phyloP scores from a whole-genome alignment of 1,140 invertebrate genomes.

The Octopus sinensis region DNA sequence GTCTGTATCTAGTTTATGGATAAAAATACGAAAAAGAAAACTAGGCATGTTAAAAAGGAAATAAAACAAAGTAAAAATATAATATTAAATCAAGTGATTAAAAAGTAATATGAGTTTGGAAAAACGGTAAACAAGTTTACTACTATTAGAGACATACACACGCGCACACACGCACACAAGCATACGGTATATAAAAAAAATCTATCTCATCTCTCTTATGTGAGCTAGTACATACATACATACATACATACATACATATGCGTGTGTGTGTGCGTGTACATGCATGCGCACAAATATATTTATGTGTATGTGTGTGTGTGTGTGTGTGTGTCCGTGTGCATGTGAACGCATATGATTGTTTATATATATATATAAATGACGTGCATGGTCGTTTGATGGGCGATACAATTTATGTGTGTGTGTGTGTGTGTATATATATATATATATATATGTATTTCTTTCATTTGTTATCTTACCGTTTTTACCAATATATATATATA shows the following conservation, averaged over 20 bases:
- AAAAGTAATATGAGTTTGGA: not conserved
- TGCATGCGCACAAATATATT: no score
- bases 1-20: conserved; percentile 9
- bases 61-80: not conserved
- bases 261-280: not conserved
- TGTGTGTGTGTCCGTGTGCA: not conserved
- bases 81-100: not conserved
- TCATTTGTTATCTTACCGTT: no score
- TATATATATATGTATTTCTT: no score
- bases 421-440: no score
- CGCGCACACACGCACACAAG: not conserved
- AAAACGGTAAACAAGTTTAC: not conserved
- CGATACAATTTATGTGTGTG: no score
- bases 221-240: not conserved
- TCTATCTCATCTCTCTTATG: not conserved
- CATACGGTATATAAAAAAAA: not conserved
- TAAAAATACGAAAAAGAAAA: not conserved
- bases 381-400: not conserved
- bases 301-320: not conserved
- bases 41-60: not conserved
- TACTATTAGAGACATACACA: not conserved
- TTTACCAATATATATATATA: no score
- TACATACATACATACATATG: not conserved
- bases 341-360: not conserved
- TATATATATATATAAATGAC: not conserved